Conservation (phyloP, 2,888 invertebrate genomes). For the Rhamnusium bicolor region DNA sequence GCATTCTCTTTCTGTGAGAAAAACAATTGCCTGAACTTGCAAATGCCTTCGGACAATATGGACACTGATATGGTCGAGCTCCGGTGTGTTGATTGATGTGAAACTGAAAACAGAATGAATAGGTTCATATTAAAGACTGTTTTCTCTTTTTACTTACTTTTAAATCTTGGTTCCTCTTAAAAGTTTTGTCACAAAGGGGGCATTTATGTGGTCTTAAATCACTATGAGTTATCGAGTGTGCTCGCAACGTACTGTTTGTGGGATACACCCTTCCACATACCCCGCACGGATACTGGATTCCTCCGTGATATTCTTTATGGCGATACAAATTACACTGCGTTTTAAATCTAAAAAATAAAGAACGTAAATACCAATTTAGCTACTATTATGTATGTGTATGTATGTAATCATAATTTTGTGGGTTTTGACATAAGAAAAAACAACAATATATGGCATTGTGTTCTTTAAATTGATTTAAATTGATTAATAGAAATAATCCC, state of each 20-base stretch:
- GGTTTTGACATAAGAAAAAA: too few relatives aligned
- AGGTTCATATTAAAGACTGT: too few relatives aligned
- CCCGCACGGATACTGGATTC: constrained; percentile 76
- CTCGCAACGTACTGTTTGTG: constrained; percentile 78
- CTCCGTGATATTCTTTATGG: constrained; percentile 78
- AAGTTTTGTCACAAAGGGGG: constrained; percentile 80
- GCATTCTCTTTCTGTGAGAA: constrained; percentile 82
- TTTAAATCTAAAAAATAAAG: constrained; percentile 75
- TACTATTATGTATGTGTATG: too few relatives aligned
- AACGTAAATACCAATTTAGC: too few relatives aligned
- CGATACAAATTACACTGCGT: constrained; percentile 77
- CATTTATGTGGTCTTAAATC: constrained; percentile 80
- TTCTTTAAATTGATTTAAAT: too few relatives aligned
- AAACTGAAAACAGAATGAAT: constrained; percentile 73
- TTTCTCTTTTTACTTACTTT: constrained; percentile 72
- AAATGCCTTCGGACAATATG: constrained; percentile 81
- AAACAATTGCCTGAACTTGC: constrained; percentile 84
- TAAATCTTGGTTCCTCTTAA: constrained; percentile 83
- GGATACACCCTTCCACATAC: constrained; percentile 82
- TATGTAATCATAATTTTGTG: too few relatives aligned
- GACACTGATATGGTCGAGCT: constrained; percentile 81
- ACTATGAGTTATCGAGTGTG: constrained; percentile 82
- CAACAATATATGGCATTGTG: too few relatives aligned
- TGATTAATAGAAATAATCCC: too few relatives aligned
- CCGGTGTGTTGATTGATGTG: constrained; percentile 86